Base-by-base conservation (phyloP, 1,140 invertebrate genomes). In the Geopemphigus sp. region DNA sequence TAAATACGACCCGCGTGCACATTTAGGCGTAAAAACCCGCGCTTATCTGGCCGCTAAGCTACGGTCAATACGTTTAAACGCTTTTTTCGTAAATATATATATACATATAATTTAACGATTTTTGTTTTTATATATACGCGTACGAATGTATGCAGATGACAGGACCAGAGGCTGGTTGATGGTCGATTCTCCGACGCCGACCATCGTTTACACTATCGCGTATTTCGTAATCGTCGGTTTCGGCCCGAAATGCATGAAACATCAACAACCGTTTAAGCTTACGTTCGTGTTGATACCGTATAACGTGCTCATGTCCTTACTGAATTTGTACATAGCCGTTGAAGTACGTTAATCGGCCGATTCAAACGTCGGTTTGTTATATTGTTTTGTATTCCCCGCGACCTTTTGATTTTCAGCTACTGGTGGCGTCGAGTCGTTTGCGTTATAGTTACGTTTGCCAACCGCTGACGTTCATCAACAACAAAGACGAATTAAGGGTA, bases 401-500 rank as follows among this genome's bases (percentile, higher is more conserved):
- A 73, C 12, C n/a, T 73, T 94, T 94, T 83, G 68, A 53, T 80
- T 87, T 89, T 66, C 88, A 95, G 89, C 84, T 97, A 47, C 87
- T 91, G 80, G 88, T 91, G 74, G 90, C 92, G 45, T 91, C 94
- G 22, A 91, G 90, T 61, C 90, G 90, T 83, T 86, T 94, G 80
- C 89, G 90, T 78, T 98, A 97, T 85, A 97, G 92, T 85, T 94
- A 95, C 84, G 90, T 92, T 22, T 98, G 95, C 85, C 94, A 97
- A 85, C 92, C 94, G 2, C 95, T 96, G 82, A 89, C 90, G 80
- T 93, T 94, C 82, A 90, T 90, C 54, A 90, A 92, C 82, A 89
- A 94, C 84, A 90, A 91, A 15, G 90, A 95, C 86, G 95, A 96
- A 87, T 85, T 96, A 81, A 91, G 94, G 88, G 93, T 94, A 87